Base-by-base conservation (phyloP, 2,797 vertebrate genomes). In the Lagocephalus sceleratus region DNA sequence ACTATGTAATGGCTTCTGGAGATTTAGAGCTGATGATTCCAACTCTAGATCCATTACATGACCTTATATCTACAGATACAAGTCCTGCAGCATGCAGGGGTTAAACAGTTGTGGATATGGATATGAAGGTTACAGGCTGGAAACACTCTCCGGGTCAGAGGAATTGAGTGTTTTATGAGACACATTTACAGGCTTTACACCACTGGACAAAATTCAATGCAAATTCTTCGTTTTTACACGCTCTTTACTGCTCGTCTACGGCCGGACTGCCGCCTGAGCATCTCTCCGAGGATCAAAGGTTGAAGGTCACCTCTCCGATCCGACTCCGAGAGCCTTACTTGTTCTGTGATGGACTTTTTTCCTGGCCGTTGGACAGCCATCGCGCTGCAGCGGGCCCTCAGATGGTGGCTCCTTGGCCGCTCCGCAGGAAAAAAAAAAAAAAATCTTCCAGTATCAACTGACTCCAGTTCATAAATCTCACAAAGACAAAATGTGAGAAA, bases 271-370 rank as follows among this genome's bases (percentile, higher is more conserved):
- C 76, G 67, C 73, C 75, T 79, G 75, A 71, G 71, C 21, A 23
- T 76, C 71, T 84, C 81, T 75, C 76, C 54, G 62, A 60, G 68
- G 71, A 83, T 79, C 75, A 85, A 75, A 84, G 70, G 66, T 59
- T 44, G 54, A 51, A 68, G 81, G 60, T 81, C 66, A 66, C 66
- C 53, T 45, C 75, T 85, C 85, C 79, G 83, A 79, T 75, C 52
- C 0, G 52, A 82, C 68, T 84, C 77, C 78, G 80, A 71, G 60
- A 63, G 70, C 67, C 72, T 79, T 63, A 76, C 71, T 79, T 25
- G 57, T 58, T 55, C 65, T 73, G 75, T 84, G 77, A 85, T 84
- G 76, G 77, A 78, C 79, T 84, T 84, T 87, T 88, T 87, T 85
- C 85, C 71, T 39, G 63, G 71, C 20, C 61, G 56, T 51, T 7